These are phyloP conservation scores for Propithecus coquereli DNA, from an alignment of 2,113 vertebrate species.

Conservation along the genomic window DNA sequence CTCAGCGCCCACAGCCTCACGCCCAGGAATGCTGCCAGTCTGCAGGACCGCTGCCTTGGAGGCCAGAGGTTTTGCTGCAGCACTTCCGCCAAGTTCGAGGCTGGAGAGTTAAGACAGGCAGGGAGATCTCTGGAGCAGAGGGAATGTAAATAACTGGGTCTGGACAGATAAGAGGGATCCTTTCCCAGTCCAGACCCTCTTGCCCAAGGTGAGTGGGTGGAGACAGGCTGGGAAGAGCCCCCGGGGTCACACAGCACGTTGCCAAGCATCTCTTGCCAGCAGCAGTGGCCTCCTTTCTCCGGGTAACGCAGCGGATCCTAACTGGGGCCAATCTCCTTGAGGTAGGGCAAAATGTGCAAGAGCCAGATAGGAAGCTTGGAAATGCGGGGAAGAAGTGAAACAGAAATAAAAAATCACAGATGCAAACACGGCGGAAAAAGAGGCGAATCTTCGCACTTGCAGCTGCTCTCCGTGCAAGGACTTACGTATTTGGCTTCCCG, in stretches of 20 bases:
- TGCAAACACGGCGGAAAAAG: neutral
- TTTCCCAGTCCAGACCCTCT: neutral
- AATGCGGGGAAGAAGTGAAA: neutral
- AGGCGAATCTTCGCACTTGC: neutral
- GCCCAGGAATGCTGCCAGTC: neutral
- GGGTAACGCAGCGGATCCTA: neutral
- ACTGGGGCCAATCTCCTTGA: neutral
- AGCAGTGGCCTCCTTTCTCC: neutral
- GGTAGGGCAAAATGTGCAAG: neutral
- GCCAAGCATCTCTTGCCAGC: neutral
- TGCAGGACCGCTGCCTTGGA: neutral
- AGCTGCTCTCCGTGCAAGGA: neutral
- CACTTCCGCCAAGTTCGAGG: neutral
- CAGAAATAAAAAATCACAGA: neutral
- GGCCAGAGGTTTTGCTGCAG: neutral
- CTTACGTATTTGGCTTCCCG: neutral
- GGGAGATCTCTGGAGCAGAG: neutral
- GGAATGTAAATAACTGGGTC: fast-evolving
- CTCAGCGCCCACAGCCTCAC: no score
- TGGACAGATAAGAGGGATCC: neutral
- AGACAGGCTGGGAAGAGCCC: neutral
- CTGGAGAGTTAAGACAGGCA: neutral
- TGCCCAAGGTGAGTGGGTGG: neutral
- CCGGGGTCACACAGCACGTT: fast-evolving
- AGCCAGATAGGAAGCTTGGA: neutral